Evolutionary conservation across 1,140 invertebrate species (phyloP).

Genomic region (Calephelis nemesis): DNA sequence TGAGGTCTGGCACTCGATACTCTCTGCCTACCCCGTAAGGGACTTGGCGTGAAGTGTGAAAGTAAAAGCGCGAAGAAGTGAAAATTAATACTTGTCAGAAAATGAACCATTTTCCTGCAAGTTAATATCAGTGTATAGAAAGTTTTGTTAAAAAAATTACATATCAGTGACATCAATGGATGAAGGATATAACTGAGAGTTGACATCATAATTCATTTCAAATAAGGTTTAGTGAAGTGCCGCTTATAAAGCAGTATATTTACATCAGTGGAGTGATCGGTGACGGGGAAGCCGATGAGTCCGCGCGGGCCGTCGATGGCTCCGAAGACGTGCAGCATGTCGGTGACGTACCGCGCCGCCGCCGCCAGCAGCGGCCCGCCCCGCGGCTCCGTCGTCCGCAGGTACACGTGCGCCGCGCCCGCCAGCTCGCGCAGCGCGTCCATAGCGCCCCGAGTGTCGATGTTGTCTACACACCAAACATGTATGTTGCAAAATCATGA

Average conservation of each 20-base stretch:
- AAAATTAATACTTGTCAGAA: no score
- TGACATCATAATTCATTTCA: no score
- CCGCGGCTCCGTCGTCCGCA: slow-evolving; percentile 81
- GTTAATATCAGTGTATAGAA: no score
- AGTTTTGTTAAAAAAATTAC: no score
- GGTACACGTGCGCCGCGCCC: slow-evolving; percentile 90
- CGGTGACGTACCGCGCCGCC: slow-evolving; percentile 90
- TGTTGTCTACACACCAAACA: slow-evolving; percentile 85
- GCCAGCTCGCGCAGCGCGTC: slow-evolving; percentile 93
- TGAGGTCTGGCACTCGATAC: no score
- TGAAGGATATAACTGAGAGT: no score
- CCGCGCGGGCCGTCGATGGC: slow-evolving; percentile 85
- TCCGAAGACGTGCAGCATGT: slow-evolving; percentile 94
- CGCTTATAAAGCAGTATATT: slow-evolving; percentile 41
- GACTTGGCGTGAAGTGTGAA: no score
- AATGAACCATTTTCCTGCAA: no score
- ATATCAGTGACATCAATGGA: no score
- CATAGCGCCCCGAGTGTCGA: slow-evolving; percentile 93
- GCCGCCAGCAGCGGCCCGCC: slow-evolving; percentile 83
- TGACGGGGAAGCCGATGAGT: slow-evolving; percentile 89
- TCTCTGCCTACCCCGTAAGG: no score
- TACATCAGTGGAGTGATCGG: slow-evolving; percentile 76
- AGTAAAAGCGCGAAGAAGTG: no score
- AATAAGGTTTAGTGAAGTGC: no score
- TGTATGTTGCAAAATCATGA: neutral